Evolutionary conservation across 2,797 vertebrate species (phyloP), one percentile per base, ranked within the genome.

Genomic region (Notoglanidium macrostoma): DNA sequence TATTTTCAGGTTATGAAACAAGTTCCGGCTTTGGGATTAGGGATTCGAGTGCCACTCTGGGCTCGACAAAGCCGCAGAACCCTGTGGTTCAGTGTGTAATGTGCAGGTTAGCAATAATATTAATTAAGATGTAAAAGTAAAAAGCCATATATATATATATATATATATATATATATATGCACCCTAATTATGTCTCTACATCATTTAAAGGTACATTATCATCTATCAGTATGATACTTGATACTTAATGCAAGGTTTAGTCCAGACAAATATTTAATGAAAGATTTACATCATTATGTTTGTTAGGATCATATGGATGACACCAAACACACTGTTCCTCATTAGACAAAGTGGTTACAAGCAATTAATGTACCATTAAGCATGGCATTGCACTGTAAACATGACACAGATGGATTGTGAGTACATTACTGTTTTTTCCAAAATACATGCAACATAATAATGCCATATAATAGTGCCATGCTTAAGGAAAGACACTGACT

Each of bases 381-480:
- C 19, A 5, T 40, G 29, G 14, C 54, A n/a, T 3, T 73, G 40
- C 51, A 17, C 51, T 40, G 19, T 65, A 81, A 55, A 17, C 44
- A 73, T 54, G 77, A 87, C 70, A 68, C 63, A 77, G 77, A 72
- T 29, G 10, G 70, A 26, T 83, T 85, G 44, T 49, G 55, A 85
- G 72, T 5, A 72, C 51, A 80, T 65, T 40, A 59, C 67, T 14
- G 76, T 70, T 57, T 51, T 49, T 80, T 80, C 51, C 32, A 82
- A 85, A 74, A 80, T 21, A 70, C 10, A 79, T 7, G 65, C 67
- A 35, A 26, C 6, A 29, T 68, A n/a, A 87, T 8, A 40, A 40
- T 40, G 35, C 35, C 35, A 40, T 40, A 40, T 40, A 40, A 40
- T 40, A 40, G 35, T 40, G 29, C 44, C 59, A 2, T 63, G 26